A percentile compares a stretch with the other conserved stretches of the same genome.
These are phyloP conservation scores for Phalloptychus januarius DNA, from an alignment of 2,797 vertebrate species.

Conservation along the genomic window DNA sequence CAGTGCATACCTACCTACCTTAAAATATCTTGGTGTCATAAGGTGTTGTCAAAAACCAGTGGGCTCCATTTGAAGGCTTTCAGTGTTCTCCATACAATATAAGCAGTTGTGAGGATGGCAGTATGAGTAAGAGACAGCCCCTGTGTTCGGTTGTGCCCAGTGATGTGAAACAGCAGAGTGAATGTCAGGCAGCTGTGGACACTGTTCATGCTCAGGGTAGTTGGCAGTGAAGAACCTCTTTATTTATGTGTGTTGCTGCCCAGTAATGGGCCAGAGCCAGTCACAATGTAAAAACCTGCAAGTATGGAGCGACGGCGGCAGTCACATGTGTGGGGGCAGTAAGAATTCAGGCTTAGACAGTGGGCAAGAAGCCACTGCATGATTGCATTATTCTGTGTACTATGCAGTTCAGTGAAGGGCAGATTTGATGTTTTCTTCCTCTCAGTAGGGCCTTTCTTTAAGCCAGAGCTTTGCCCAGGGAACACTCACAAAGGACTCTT, in stretches of 20 bases:
- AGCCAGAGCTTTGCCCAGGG: slow-evolving; percentile 73
- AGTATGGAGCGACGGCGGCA: slow-evolving; percentile 42
- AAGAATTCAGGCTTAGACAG: slow-evolving; percentile 65
- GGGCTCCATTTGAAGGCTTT: slow-evolving; percentile 26
- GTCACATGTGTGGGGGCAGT: slow-evolving; percentile 65
- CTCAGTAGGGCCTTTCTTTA: slow-evolving; percentile 71
- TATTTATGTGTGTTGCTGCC: slow-evolving; percentile 27
- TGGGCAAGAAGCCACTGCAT: slow-evolving; percentile 66
- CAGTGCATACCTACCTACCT: neutral
- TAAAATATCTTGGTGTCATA: slow-evolving; percentile 1
- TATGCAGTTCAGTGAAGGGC: slow-evolving; percentile 77
- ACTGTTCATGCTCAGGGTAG: slow-evolving; percentile 33
- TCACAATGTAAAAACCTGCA: slow-evolving; percentile 38
- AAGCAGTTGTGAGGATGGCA: slow-evolving; percentile 42
- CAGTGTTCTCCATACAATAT: slow-evolving; percentile 38
- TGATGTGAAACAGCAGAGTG: slow-evolving; percentile 51
- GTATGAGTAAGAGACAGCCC: slow-evolving; percentile 36
- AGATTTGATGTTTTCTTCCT: slow-evolving; percentile 79
- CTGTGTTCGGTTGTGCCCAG: slow-evolving; percentile 39
- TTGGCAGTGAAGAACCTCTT: slow-evolving; percentile 26
- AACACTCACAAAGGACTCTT: slow-evolving; percentile 78
- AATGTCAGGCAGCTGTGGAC: slow-evolving; percentile 45
- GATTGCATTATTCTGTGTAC: slow-evolving; percentile 76
- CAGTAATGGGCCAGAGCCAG: slow-evolving; percentile 21
- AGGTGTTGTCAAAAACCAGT: slow-evolving; percentile 8